phyloP scores from a whole-genome alignment of 2,888 invertebrate species.

The Ceratothoa steindachneri region DNA sequence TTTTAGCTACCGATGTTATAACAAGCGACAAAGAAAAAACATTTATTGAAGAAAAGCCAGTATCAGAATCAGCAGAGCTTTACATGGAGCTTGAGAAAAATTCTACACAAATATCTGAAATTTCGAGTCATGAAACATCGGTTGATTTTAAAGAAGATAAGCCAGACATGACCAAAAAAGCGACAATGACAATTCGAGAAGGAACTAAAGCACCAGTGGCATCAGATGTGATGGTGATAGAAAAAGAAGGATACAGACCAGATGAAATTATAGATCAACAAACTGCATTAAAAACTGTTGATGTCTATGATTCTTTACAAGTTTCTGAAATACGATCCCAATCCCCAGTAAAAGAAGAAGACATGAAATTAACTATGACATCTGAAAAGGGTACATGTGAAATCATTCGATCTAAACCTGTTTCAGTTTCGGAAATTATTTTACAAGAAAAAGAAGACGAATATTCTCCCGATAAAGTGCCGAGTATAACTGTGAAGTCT shows the following conservation, averaged over 20 bases:
- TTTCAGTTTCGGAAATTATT: constrained; percentile 30
- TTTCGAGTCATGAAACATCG: constrained; percentile 53
- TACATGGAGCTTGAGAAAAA: constrained; percentile 52
- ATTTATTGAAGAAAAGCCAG: constrained; percentile 56
- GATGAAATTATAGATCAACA: background rate
- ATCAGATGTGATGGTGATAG: constrained; percentile 9
- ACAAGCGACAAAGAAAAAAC: constrained; percentile 59
- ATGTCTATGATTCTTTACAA: background rate
- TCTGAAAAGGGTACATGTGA: constrained; percentile 32
- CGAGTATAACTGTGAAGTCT: constrained; percentile 25
- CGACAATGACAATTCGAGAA: background rate
- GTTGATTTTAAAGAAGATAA: constrained; percentile 51
- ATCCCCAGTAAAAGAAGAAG: constrained; percentile 3
- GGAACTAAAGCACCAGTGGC: constrained; percentile 1
- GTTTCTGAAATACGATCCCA: constrained; percentile 12
- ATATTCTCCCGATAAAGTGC: constrained; percentile 35
- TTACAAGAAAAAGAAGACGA: constrained; percentile 47
- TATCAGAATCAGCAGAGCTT: constrained; percentile 56
- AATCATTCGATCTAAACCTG: constrained; percentile 32
- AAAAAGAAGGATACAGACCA: constrained; percentile 12
- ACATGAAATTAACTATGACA: background rate
- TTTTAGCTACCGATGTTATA: constrained; percentile 21
- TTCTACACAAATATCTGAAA: constrained; percentile 54
- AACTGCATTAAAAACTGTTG: background rate
- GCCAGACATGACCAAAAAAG: constrained; percentile 12